Conservation (phyloP, 2,113 vertebrate species). For the Eubucco bourcierii region DNA sequence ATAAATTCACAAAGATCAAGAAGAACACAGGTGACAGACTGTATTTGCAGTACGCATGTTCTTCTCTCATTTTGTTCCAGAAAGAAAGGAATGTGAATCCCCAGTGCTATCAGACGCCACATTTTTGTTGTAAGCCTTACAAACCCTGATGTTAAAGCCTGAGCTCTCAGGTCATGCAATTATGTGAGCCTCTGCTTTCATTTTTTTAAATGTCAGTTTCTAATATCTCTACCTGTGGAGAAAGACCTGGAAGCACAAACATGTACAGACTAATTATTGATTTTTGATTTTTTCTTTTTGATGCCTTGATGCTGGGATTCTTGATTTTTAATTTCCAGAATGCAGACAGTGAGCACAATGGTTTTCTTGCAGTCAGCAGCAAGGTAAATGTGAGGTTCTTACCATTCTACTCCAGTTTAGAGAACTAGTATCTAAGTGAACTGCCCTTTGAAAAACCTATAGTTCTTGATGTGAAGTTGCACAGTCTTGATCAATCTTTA, state of each 20-base stretch:
- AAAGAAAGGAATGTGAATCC: constrained; percentile 14
- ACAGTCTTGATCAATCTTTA: not conserved
- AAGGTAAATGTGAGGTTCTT: not conserved
- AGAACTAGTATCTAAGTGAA: not conserved
- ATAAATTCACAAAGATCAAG: constrained; percentile 55
- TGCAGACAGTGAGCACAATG: not conserved
- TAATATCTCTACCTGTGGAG: not conserved
- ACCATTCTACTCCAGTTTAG: not conserved
- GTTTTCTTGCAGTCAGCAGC: not conserved
- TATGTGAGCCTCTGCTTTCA: constrained; percentile 8
- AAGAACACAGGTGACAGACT: constrained; percentile 1
- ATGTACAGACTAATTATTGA: not conserved
- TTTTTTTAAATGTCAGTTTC: constrained; percentile 35
- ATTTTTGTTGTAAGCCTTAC: constrained; percentile 3
- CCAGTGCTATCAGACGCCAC: not conserved
- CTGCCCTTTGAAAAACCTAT: not conserved
- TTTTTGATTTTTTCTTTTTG: not conserved
- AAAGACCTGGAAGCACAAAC: constrained; percentile 1
- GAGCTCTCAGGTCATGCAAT: not conserved
- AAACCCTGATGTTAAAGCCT: constrained; percentile 37
- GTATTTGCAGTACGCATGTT: not conserved
- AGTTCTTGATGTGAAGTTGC: not conserved
- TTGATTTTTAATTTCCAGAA: not conserved
- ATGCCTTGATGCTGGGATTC: not conserved
- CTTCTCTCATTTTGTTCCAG: constrained; percentile 1